A percentile compares a stretch with the other conserved stretches of the same genome.
These are phyloP conservation scores for Haliaeetus leucogaster DNA, from an alignment of 2,113 vertebrate genomes.

Conservation along the genomic window DNA sequence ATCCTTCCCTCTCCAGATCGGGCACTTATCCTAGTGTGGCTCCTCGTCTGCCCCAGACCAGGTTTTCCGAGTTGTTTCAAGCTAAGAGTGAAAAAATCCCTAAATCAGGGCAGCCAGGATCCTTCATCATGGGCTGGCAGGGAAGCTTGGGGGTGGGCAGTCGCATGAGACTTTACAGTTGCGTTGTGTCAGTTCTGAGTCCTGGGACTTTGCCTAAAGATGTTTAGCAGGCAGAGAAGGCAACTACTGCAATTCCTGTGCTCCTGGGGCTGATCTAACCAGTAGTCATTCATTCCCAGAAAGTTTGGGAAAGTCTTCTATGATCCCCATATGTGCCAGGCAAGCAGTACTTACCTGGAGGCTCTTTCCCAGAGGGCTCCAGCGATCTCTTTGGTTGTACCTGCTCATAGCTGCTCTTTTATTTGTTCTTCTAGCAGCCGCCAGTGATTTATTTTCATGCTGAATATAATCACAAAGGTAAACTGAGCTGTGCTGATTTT, in stretches of 20 bases:
- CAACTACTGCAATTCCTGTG: neutral
- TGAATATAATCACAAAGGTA: neutral
- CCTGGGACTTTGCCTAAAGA: neutral
- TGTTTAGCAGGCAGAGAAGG: neutral
- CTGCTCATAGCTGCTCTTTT: neutral
- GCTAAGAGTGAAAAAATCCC: neutral
- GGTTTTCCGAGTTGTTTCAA: neutral
- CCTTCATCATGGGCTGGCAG: neutral
- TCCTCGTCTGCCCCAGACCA: neutral
- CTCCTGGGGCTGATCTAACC: neutral
- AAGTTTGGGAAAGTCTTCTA: neutral
- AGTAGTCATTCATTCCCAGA: neutral
- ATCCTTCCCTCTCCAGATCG: neutral
- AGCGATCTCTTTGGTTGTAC: neutral
- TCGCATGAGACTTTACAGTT: neutral
- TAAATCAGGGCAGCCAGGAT: neutral
- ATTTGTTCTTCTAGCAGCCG: neutral
- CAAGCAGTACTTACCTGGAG: neutral
- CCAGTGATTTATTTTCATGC: neutral
- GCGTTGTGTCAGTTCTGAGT: neutral
- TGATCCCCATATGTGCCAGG: fast-evolving
- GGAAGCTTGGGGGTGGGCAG: neutral
- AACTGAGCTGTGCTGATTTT: neutral
- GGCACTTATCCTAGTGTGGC: neutral
- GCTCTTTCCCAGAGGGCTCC: neutral